These are phyloP conservation scores for Trichonephila clavata DNA, from an alignment of 1,140 invertebrate genomes.

Conservation along the genomic window DNA sequence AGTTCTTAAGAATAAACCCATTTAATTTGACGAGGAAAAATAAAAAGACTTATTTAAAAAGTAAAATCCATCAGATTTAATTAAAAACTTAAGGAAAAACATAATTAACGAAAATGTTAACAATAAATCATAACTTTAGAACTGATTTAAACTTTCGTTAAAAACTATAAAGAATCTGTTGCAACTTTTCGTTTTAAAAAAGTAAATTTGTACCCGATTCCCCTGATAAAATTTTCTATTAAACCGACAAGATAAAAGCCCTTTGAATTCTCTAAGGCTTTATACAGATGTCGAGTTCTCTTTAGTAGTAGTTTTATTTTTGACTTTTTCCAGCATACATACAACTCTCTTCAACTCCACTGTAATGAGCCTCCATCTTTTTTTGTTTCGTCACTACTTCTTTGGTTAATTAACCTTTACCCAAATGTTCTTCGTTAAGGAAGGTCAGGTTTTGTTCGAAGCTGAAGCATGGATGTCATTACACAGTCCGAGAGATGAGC, in stretches of 20 bases:
- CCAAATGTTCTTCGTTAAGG: conserved; percentile 32
- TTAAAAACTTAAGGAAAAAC: no score
- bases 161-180: no score
- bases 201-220: neutral
- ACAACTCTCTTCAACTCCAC: neutral
- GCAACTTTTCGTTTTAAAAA: neutral
- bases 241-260: conserved; percentile 7
- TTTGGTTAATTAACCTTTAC: conserved; percentile 45
- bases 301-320: conserved; percentile 6
- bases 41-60: no score
- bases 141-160: no score
- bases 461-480: conserved; percentile 50
- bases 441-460: conserved; percentile 39
- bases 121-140: no score
- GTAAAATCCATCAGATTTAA: no score
- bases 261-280: neutral
- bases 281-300: conserved; percentile 26
- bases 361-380: neutral
- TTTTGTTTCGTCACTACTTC: neutral
- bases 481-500: conserved; percentile 11
- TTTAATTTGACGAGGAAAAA: no score
- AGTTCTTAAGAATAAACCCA: no score
- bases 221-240: neutral
- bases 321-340: neutral
- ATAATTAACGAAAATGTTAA: no score